Percentiles rank a stretch among this genome's conserved stretches.
Conservation (phyloP, 2,888 invertebrate species). For the Andrena marginata region DNA sequence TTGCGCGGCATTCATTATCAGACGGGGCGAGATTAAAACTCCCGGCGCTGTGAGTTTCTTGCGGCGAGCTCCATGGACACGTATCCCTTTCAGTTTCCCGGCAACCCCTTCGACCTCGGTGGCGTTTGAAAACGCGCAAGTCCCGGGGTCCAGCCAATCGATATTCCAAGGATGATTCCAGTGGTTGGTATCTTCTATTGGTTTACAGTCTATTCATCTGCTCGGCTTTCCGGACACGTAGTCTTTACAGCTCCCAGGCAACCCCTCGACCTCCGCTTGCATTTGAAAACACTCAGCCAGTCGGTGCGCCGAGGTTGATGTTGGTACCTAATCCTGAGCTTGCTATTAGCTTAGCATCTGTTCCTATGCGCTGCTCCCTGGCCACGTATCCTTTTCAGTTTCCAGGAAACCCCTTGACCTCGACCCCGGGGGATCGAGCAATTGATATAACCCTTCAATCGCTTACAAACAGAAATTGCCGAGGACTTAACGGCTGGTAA, state of each 20-base stretch:
- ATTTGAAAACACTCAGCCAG: background rate
- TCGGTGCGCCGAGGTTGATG: slow-evolving; percentile 28
- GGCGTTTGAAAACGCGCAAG: slow-evolving; percentile 14
- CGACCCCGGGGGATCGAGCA: background rate
- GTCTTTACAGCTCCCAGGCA: background rate
- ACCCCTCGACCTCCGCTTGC: slow-evolving; percentile 27
- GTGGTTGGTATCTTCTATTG: slow-evolving; percentile 28
- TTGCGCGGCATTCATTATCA: slow-evolving; percentile 81
- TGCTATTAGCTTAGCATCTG: background rate
- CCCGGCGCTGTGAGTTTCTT: slow-evolving; percentile 67
- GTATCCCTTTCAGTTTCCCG: slow-evolving; percentile 42
- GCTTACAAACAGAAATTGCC: background rate
- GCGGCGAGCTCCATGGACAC: slow-evolving; percentile 14
- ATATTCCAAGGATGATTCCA: slow-evolving; percentile 43
- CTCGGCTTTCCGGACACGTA: slow-evolving; percentile 24
- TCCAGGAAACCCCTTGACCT: slow-evolving; percentile 1
- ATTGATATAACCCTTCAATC: background rate
- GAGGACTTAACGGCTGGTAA: background rate
- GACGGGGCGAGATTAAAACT: slow-evolving; percentile 75
- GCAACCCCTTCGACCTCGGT: slow-evolving; percentile 46
- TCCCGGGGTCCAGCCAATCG: slow-evolving; percentile 31
- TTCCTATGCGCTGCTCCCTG: background rate
- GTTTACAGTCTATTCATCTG: slow-evolving; percentile 10
- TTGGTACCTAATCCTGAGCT: background rate
- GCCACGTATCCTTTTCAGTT: background rate